These are phyloP conservation scores for Porphyrio hochstetteri DNA, from an alignment of 2,113 vertebrate species.

Conservation along the genomic window DNA sequence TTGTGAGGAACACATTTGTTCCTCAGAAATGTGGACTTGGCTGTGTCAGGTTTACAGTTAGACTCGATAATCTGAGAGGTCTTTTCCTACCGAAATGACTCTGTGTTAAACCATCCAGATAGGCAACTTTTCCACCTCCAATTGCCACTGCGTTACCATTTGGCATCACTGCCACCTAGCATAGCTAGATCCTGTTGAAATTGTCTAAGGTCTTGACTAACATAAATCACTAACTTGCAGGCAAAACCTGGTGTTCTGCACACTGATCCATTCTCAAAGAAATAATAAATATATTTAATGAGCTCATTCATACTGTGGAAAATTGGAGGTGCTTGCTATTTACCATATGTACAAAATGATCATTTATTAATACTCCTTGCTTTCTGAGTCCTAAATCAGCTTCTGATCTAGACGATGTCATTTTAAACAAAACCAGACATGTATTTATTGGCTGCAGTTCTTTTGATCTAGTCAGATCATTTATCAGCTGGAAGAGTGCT, in stretches of 20 bases:
- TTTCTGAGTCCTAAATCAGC: not conserved
- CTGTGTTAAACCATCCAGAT: not conserved
- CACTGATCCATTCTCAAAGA: not conserved
- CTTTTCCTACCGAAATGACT: not conserved
- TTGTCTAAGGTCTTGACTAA: not conserved
- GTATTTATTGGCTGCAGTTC: not conserved
- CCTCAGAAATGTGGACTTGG: not conserved
- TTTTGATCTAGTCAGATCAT: conserved; percentile 10
- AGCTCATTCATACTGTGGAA: not conserved
- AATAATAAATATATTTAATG: conserved; percentile 38
- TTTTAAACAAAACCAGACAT: not conserved
- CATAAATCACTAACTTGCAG: not conserved
- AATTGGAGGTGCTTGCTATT: not conserved
- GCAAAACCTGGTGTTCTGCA: not conserved
- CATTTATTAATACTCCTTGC: conserved; percentile 29
- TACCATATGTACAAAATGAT: conserved; percentile 37
- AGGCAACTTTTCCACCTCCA: not conserved
- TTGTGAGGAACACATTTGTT: not conserved
- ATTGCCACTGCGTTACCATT: not conserved
- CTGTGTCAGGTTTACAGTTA: not conserved
- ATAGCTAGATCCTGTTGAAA: not conserved
- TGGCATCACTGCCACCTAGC: not conserved
- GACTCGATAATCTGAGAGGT: not conserved
- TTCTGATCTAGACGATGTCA: not conserved
- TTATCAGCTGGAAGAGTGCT: conserved; percentile 5